Percentiles rank a stretch among this genome's conserved stretches.
Evolutionary conservation across 2,888 invertebrate genomes (phyloP).

Genomic region (Caenorhabditis panamensis): DNA sequence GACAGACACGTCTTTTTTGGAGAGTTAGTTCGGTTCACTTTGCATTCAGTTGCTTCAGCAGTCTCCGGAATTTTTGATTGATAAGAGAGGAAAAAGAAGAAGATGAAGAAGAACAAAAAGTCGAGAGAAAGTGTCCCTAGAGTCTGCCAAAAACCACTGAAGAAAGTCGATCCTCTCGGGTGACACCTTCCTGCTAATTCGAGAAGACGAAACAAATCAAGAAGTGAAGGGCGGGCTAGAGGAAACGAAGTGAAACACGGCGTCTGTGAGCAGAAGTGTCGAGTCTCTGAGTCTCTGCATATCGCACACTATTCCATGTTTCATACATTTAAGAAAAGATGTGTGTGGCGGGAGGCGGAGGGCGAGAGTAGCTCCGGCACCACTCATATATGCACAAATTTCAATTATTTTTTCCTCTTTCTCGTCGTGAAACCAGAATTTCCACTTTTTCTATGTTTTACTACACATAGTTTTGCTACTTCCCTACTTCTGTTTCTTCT

Average conservation of each 20-base stretch:
- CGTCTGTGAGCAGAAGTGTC: constrained; percentile 51
- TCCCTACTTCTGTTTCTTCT: constrained; percentile 7
- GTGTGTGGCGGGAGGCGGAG: constrained; percentile 19
- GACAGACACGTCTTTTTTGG: too few relatives aligned
- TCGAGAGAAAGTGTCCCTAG: constrained; percentile 4
- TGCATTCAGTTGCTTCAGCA: constrained; percentile 14
- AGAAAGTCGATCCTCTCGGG: constrained; percentile 7
- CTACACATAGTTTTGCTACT: too few relatives aligned
- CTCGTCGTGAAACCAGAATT: constrained; percentile 7
- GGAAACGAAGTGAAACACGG: constrained; percentile 59
- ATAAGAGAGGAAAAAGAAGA: constrained; percentile 27
- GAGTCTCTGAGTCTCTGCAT: constrained; percentile 46
- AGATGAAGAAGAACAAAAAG: constrained; percentile 5
- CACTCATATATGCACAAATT: constrained; percentile 60
- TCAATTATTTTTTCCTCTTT: constrained; percentile 49
- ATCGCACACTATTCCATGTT: constrained; percentile 41
- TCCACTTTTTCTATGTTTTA: background rate
- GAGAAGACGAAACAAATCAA: constrained; percentile 51
- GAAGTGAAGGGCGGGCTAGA: constrained; percentile 40
- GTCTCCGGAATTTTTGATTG: constrained; percentile 31
- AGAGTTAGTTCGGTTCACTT: constrained; percentile 22
- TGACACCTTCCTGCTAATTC: constrained; percentile 31
- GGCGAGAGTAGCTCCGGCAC: constrained; percentile 44
- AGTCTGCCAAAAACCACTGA: background rate
- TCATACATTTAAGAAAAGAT: constrained; percentile 61